Evolutionary conservation across 2,113 vertebrate genomes (phyloP).

Genomic region (Cichladusa arquata): DNA sequence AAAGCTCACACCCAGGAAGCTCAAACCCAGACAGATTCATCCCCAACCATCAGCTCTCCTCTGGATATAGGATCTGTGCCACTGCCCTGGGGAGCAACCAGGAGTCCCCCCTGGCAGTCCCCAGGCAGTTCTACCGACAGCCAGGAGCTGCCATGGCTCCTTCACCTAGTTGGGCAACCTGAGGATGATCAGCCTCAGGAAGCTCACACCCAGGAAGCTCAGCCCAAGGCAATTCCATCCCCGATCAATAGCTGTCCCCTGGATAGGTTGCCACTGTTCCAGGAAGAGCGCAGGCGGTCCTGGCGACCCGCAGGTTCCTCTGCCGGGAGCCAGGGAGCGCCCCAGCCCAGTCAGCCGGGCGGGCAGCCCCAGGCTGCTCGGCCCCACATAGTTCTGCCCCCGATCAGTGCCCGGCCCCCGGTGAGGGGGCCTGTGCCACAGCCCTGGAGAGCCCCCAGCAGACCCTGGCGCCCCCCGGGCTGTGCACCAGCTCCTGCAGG

Average conservation of each 20-base stretch:
- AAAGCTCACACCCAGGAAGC: not conserved
- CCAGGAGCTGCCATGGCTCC: not conserved
- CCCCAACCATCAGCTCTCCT: fast-evolving
- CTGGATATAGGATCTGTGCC: not conserved
- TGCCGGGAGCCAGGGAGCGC: not conserved
- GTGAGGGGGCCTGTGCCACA: not conserved
- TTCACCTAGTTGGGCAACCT: not conserved
- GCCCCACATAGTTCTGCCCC: not conserved
- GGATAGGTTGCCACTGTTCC: not conserved
- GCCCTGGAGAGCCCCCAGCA: not conserved
- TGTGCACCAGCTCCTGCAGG: not conserved
- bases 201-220: not conserved
- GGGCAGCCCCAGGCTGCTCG: not conserved
- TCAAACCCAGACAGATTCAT: not conserved
- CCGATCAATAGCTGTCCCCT: not conserved
- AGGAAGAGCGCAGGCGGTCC: not conserved
- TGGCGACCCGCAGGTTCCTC: not conserved
- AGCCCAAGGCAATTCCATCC: not conserved
- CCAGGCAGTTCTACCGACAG: fast-evolving
- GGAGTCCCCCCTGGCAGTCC: not conserved
- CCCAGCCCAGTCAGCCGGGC: not conserved
- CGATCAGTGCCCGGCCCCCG: fast-evolving
- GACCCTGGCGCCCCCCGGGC: not conserved
- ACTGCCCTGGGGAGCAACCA: fast-evolving
- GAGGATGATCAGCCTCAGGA: not conserved